These are phyloP conservation scores for Adelosebastes latens DNA, from an alignment of 2,797 vertebrate species.

Conservation along the genomic window DNA sequence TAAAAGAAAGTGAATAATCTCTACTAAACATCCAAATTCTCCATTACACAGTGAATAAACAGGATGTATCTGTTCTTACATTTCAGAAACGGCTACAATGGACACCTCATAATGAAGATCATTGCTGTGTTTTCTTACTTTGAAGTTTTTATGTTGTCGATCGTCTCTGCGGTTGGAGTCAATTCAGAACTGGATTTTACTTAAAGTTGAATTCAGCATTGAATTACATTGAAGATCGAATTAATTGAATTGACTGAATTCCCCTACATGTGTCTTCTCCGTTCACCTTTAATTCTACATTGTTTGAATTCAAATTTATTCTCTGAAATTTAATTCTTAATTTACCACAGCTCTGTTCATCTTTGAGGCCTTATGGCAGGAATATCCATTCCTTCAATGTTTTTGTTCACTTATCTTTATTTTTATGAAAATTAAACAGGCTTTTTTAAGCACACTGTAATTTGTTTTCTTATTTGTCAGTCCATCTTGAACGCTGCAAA, in stretches of 20 bases:
- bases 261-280: neutral
- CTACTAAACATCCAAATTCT: neutral
- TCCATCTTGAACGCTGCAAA: neutral
- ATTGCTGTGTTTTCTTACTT: slow-evolving; percentile 6
- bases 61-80: neutral
- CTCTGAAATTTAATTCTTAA: slow-evolving; percentile 5
- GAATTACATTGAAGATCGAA: neutral
- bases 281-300: neutral
- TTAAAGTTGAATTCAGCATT: neutral
- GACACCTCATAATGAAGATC: slow-evolving; percentile 79
- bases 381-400: slow-evolving; percentile 32
- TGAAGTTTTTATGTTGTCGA: slow-evolving; percentile 30
- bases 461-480: neutral
- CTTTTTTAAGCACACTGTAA: slow-evolving; percentile 37
- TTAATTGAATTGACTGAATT: neutral
- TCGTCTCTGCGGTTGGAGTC: slow-evolving; percentile 2
- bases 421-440: slow-evolving; percentile 69
- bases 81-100: slow-evolving; percentile 81
- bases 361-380: slow-evolving; percentile 47
- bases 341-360: slow-evolving; percentile 2
- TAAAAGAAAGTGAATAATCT: neutral
- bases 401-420: slow-evolving; percentile 41
- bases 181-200: neutral
- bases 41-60: neutral
- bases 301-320: slow-evolving; percentile 1